Evolutionary conservation across 2,888 invertebrate genomes (phyloP).

Genomic region (Leucoma salicis): DNA sequence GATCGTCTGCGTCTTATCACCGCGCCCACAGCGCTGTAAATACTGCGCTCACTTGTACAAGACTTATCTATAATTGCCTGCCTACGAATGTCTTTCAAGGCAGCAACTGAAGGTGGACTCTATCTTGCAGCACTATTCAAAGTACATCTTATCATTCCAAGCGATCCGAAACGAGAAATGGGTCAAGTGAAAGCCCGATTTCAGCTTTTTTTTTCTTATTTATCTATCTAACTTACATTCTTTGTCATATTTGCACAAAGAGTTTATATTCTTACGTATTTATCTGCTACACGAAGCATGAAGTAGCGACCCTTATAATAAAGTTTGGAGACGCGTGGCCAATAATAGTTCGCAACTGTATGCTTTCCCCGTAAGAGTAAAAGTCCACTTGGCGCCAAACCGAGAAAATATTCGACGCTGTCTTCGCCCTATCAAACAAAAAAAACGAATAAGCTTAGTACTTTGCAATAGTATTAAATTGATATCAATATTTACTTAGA

Average conservation of each 20-base stretch:
- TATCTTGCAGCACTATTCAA: conserved; percentile 73
- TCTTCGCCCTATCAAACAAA: conserved; percentile 92
- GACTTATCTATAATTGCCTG: conserved; percentile 82
- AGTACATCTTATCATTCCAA: conserved; percentile 53
- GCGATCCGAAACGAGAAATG: conserved; percentile 58
- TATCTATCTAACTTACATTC: conserved; percentile 17
- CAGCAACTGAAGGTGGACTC: conserved; percentile 67
- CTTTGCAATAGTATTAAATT: neutral
- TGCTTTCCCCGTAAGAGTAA: conserved; percentile 96
- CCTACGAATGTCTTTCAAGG: conserved; percentile 79
- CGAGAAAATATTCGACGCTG: conserved; percentile 97
- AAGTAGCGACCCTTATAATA: conserved; percentile 98
- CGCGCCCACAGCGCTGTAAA: conserved; percentile 70
- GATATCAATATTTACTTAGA: too few species aligned
- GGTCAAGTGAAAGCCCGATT: conserved; percentile 62
- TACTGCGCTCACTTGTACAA: conserved; percentile 68
- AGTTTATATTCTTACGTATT: conserved; percentile 88
- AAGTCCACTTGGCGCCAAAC: conserved; percentile 97
- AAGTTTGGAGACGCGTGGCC: conserved; percentile 98
- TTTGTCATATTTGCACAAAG: conserved; percentile 14
- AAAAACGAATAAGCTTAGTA: conserved; percentile 9
- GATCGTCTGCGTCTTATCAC: conserved; percentile 47
- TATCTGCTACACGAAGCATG: conserved; percentile 97
- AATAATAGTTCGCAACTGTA: conserved; percentile 98
- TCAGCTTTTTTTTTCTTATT: conserved; percentile 48